These are phyloP conservation scores for Pontoporia blainvillei DNA, from an alignment of 2,113 vertebrate genomes.

Conservation along the genomic window DNA sequence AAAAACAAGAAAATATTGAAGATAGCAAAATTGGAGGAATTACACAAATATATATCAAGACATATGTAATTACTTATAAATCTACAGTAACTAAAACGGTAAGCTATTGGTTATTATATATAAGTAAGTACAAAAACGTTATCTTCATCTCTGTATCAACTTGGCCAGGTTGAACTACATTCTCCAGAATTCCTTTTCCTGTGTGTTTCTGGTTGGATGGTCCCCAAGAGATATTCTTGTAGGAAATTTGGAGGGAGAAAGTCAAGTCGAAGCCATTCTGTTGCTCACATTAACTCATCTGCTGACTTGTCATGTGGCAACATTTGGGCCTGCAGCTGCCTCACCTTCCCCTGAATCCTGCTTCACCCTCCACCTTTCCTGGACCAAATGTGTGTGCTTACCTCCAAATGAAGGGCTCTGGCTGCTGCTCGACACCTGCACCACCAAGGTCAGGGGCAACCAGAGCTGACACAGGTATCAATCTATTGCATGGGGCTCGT, in stretches of 20 bases:
- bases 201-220: not conserved
- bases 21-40: not conserved
- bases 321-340: not conserved
- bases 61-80: not conserved
- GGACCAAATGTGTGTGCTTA: not conserved
- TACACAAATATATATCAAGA: not conserved
- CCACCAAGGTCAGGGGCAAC: no score
- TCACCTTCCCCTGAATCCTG: not conserved
- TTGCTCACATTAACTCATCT: not conserved
- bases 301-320: not conserved
- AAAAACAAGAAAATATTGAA: not conserved
- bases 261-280: not conserved
- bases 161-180: not conserved
- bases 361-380: not conserved
- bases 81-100: not conserved
- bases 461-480: not conserved
- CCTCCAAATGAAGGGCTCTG: not conserved
- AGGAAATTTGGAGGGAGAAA: not conserved
- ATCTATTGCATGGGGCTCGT: not conserved
- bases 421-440: not conserved
- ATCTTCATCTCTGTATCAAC: not conserved
- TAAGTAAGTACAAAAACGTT: not conserved
- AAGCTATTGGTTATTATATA: not conserved
- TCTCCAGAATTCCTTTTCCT: not conserved
- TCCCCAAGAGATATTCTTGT: not conserved